Evolutionary conservation across 2,113 vertebrate genomes (phyloP), one percentile per base, ranked within the genome.

Genomic region (Phainopepla nitens): DNA sequence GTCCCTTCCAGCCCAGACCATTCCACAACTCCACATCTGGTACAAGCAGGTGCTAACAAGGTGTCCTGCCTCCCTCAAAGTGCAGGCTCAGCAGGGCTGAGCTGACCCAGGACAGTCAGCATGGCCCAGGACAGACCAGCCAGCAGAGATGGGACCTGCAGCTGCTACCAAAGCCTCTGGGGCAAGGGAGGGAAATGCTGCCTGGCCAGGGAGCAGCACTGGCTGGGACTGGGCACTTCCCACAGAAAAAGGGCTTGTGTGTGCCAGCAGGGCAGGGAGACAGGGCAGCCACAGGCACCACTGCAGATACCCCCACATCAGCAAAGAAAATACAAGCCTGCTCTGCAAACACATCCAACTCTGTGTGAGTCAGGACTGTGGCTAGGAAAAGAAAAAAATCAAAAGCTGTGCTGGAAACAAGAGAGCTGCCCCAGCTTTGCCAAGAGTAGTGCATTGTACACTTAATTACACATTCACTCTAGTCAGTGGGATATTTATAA

Each of bases 401-500:
- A 79, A 90, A 90, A 5, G 50, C 89, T 89, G 71, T 23, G 69
- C 75, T 79, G 72, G 44, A 82, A 77, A 69, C 54, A 85, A 93
- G 90, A 78, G 57, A 83, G 92, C 65, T 89, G 54, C 14, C 73
- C 80, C 80, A 80, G 90, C 83, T 69, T n/a, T 87, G 88, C 93
- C 91, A 92, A 82, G 92, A 87, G 86, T 13, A 65, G 71, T 23
- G 65, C 89, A 82, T 51, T 91, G 89, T 87, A 54, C 62, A 86
- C 84, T 89, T 90, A 82, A 95, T 84, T 82, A 69, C 78, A 87
- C 71, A 95, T 58, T 87, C 94, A 72, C 68, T 90, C 50, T 11
- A 84, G 73, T 83, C 91, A 95, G 70, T n/a, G 62, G 76, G 82
- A 91, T 93, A 95, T 92, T 91, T 95, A 84, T 91, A 94, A 86